These are phyloP conservation scores for Phodopus roborovskii DNA, from an alignment of 2,113 vertebrate species.

Conservation along the genomic window DNA sequence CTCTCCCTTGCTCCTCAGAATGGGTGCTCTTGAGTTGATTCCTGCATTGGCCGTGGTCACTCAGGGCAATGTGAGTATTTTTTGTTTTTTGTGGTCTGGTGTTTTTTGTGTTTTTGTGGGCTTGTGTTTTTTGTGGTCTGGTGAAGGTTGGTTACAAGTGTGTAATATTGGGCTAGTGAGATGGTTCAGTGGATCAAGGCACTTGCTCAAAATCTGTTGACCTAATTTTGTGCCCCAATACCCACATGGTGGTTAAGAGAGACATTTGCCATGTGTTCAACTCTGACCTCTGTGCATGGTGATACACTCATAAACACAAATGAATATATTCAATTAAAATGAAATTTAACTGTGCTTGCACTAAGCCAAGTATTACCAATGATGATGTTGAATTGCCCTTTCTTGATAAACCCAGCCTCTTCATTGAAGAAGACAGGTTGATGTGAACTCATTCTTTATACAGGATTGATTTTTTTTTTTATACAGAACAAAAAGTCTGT, in stretches of 20 bases:
- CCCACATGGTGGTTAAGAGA: background rate
- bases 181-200: background rate
- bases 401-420: too few species aligned
- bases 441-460: background rate
- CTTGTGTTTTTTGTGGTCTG: background rate
- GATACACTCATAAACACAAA: background rate
- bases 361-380: background rate
- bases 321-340: background rate
- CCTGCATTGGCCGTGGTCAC: background rate
- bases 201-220: background rate
- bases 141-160: background rate
- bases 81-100: background rate
- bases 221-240: background rate
- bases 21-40: too few species aligned
- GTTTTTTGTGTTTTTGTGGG: too few species aligned
- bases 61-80: background rate
- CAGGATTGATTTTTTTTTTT: background rate
- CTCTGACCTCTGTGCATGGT: too few species aligned
- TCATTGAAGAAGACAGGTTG: too few species aligned
- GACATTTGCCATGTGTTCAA: background rate
- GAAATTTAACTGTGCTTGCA: background rate
- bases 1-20: background rate
- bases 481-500: too few species aligned
- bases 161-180: too few species aligned
- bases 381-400: background rate